Evolutionary conservation across 2,113 vertebrate species (phyloP), one percentile per base, ranked within the genome.

Genomic region (Scortum barcoo): DNA sequence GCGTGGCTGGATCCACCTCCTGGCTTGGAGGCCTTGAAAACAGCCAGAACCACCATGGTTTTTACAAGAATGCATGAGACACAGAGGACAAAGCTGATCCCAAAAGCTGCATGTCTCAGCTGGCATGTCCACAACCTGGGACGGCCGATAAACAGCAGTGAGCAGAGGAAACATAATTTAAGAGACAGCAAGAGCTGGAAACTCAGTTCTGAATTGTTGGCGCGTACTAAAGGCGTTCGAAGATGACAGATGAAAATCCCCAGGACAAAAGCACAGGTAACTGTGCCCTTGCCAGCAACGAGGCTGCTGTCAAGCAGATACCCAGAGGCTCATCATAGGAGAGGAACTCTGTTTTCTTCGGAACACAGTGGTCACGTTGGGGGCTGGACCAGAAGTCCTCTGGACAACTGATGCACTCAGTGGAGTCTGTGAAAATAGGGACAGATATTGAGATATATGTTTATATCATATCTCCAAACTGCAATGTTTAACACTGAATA

Each of bases 151-250:
- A 36, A 36, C 33, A 36, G 33, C 33, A 36, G 33, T 36, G 33
- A 36, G 33, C 33, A 36, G 33, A 36, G 33, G 33, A 95, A 95
- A 71, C 92, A 95, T 12, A 94, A 67, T 65, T 91, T 93, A 5
- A 94, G 87, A 38, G 92, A 93, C 22, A 91, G 2, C 33, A 94
- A 77, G 4, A 93, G 74, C n/a, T 81, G 75, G 54, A 94, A 94
- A 54, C 93, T 94, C 24, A 94, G 86, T 76, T 94, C 93, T 8
- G 92, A 92, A 72, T 94, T 94, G 38, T 94, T 94, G 58, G 93
- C 92, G 0, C 86, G 82, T 3, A 94, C 92, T 33, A 94, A 66
- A 0, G 93, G 90, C 20, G 92, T 93, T 16, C 76, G 61, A 10
- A 72, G 83, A 60, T 93, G 78, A 56, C 22, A 44, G 14, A 82